These are phyloP conservation scores for Bucorvus abyssinicus DNA, from an alignment of 2,797 vertebrate species.

Conservation along the genomic window DNA sequence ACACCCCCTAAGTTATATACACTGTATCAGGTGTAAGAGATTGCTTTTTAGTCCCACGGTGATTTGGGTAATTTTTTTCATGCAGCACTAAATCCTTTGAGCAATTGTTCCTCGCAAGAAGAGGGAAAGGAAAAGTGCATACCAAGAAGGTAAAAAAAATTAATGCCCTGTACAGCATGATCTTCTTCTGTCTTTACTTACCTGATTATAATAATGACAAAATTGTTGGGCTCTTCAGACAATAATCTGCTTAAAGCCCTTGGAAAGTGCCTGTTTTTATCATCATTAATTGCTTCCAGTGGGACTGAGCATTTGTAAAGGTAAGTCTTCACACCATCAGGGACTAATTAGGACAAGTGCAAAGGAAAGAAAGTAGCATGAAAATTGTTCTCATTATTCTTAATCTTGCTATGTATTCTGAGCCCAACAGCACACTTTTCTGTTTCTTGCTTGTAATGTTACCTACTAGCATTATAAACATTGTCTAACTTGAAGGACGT, in stretches of 20 bases:
- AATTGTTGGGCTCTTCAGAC: background rate
- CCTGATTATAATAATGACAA: background rate
- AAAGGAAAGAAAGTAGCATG: background rate
- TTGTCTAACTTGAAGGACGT: background rate
- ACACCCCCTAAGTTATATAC: background rate
- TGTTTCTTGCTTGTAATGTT: background rate
- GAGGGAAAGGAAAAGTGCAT: background rate
- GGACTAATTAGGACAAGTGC: background rate
- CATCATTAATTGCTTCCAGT: background rate
- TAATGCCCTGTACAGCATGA: background rate
- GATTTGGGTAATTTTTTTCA: background rate
- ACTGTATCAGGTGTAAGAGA: background rate
- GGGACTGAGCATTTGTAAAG: background rate
- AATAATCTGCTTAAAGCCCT: background rate
- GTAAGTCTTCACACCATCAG: background rate
- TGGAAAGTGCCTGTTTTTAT: background rate
- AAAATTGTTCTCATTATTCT: background rate
- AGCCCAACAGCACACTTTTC: background rate
- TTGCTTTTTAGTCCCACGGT: background rate
- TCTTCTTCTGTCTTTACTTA: background rate
- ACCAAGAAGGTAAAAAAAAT: background rate
- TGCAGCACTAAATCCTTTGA: background rate
- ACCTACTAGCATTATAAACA: background rate
- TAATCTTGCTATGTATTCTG: background rate
- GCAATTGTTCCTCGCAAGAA: background rate